Evolutionary conservation across 2,113 vertebrate species (phyloP).

Genomic region (Macquaria australasica): DNA sequence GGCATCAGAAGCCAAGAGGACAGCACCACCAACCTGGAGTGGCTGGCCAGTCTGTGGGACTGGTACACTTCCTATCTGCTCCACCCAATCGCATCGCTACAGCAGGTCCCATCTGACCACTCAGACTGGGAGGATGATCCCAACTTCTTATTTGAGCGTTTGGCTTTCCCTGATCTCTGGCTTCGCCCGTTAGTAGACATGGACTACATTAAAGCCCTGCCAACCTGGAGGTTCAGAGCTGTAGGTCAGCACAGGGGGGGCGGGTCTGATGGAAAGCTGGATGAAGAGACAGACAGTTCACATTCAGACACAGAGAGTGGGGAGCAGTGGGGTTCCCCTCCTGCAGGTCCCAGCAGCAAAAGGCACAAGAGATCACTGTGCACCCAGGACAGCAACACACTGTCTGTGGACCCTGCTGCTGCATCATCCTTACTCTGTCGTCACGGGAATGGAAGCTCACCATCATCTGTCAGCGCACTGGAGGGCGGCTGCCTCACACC

Average conservation of each 20-base stretch:
- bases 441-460: not conserved
- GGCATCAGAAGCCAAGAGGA: constrained; percentile 88
- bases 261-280: not conserved
- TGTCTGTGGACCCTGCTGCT: not conserved
- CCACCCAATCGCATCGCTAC: constrained; percentile 94
- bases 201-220: constrained; percentile 95
- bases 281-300: constrained; percentile 4
- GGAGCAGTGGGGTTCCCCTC: not conserved
- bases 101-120: constrained; percentile 89
- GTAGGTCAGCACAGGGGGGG: constrained; percentile 64
- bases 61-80: constrained; percentile 98
- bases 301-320: constrained; percentile 12
- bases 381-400: not conserved
- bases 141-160: constrained; percentile 90
- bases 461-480: not conserved
- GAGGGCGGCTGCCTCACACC: not conserved
- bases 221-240: constrained; percentile 89
- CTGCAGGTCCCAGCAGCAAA: not conserved
- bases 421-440: not conserved
- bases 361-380: not conserved
- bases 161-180: constrained; percentile 98
- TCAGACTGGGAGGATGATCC: constrained; percentile 97
- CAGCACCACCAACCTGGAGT: constrained; percentile 95
- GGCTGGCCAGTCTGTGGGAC: constrained; percentile 98
- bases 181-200: constrained; percentile 93